Conservation (phyloP, 2,113 vertebrate species). For the Egretta garzetta region DNA sequence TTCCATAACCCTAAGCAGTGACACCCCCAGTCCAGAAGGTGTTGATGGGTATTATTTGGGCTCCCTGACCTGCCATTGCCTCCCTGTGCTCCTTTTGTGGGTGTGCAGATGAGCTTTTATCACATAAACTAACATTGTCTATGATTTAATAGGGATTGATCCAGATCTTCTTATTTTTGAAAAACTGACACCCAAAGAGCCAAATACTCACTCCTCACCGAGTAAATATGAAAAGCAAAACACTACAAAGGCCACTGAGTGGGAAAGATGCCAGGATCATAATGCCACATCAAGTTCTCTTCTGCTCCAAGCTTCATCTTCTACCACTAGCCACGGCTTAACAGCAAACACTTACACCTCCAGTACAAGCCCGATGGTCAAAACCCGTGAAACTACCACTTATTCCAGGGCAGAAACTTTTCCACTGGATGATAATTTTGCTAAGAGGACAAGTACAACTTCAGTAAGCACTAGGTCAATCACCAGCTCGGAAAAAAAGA, state of each 20-base stretch:
- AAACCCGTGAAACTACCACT: background rate
- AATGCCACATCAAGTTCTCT: background rate
- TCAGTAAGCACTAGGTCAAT: background rate
- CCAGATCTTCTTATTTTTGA: constrained; percentile 93
- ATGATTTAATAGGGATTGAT: constrained; percentile 82
- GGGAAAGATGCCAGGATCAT: constrained; percentile 77
- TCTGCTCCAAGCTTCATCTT: constrained; percentile 27
- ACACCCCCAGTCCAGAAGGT: background rate
- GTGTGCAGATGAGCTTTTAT: background rate
- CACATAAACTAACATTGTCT: background rate
- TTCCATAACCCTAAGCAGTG: background rate
- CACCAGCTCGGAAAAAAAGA: background rate
- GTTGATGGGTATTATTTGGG: background rate
- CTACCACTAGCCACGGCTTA: background rate
- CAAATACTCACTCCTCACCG: constrained; percentile 72
- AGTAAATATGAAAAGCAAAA: constrained; percentile 72
- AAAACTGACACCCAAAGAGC: constrained; percentile 72
- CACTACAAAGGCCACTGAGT: constrained; percentile 68
- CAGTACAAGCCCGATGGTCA: background rate
- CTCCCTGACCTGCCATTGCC: background rate
- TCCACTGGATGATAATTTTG: background rate
- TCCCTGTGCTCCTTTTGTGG: background rate
- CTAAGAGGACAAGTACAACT: background rate
- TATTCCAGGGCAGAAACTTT: background rate
- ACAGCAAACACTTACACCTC: background rate